Evolutionary conservation across 2,888 invertebrate genomes (phyloP).

Genomic region (Sacculina carcini): DNA sequence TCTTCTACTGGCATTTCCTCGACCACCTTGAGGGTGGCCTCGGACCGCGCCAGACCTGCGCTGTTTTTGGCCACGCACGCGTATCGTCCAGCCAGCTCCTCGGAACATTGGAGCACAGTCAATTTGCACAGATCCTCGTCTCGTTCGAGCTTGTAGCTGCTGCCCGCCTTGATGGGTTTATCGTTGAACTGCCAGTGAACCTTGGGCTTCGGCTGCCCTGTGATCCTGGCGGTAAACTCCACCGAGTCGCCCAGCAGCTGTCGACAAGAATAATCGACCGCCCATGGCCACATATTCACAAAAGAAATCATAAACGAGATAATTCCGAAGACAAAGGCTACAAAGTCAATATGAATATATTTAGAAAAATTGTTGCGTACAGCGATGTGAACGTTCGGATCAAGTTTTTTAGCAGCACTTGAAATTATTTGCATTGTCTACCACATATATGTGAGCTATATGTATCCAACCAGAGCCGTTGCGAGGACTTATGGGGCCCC

Average conservation of each 20-base stretch:
- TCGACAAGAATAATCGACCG: too few relatives aligned
- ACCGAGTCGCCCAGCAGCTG: slow-evolving; percentile 48
- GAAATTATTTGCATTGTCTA: too few relatives aligned
- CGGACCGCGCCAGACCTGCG: slow-evolving; percentile 49
- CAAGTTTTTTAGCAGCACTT: too few relatives aligned
- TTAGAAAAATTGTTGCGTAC: too few relatives aligned
- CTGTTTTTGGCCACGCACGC: slow-evolving; percentile 49
- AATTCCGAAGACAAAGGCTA: too few relatives aligned
- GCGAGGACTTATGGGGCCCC: too few relatives aligned
- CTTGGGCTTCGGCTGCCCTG: slow-evolving; percentile 55
- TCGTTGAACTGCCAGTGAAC: slow-evolving; percentile 68
- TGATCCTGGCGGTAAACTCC: slow-evolving; percentile 52
- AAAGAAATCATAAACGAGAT: too few relatives aligned
- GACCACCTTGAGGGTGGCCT: slow-evolving; percentile 35
- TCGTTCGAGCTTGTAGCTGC: slow-evolving; percentile 40
- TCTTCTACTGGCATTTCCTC: slow-evolving; percentile 42
- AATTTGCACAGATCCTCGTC: slow-evolving; percentile 32
- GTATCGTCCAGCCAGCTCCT: slow-evolving; percentile 42
- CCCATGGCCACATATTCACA: too few relatives aligned
- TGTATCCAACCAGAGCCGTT: too few relatives aligned
- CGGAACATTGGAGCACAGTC: slow-evolving; percentile 38
- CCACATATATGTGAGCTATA: too few relatives aligned
- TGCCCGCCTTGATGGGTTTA: slow-evolving; percentile 31
- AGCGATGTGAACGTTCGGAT: too few relatives aligned
- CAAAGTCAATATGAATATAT: too few relatives aligned